phyloP scores from a whole-genome alignment of 2,888 invertebrate species.

The Hecatera dysodea region DNA sequence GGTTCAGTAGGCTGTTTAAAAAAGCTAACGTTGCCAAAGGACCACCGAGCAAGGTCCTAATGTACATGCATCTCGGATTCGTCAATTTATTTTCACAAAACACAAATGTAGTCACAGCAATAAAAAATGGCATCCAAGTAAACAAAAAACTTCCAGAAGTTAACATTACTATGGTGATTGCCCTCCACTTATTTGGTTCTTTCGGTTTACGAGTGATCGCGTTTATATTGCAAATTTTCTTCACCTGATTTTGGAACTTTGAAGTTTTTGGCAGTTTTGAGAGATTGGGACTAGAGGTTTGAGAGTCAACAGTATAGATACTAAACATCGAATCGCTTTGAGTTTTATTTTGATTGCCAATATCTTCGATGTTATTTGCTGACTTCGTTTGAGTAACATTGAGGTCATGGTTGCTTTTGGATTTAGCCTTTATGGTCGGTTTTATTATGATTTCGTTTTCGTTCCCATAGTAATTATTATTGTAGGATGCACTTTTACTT shows the following conservation, averaged over 20 bases:
- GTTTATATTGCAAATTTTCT: constrained; percentile 57
- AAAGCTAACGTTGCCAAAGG: constrained; percentile 92
- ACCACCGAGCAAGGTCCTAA: constrained; percentile 89
- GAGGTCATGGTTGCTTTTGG: constrained; percentile 80
- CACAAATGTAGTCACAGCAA: constrained; percentile 90
- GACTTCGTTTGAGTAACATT: constrained; percentile 57
- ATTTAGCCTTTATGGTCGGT: constrained; percentile 64
- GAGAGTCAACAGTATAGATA: constrained; percentile 76
- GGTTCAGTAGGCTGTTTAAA: constrained; percentile 92
- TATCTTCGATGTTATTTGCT: constrained; percentile 55
- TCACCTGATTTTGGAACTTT: constrained; percentile 56
- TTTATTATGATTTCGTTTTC: constrained; percentile 43
- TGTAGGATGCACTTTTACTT: constrained; percentile 81
- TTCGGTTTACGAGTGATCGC: constrained; percentile 69
- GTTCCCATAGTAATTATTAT: constrained; percentile 65
- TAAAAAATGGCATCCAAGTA: constrained; percentile 92
- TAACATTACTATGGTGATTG: constrained; percentile 91
- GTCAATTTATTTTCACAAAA: constrained; percentile 87
- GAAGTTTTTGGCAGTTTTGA: constrained; percentile 54
- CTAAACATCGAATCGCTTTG: constrained; percentile 77
- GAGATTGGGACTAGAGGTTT: constrained; percentile 65
- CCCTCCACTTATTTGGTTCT: constrained; percentile 90
- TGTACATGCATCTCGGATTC: constrained; percentile 85
- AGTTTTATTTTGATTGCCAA: constrained; percentile 55
- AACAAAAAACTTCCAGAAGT: constrained; percentile 91